These are phyloP conservation scores for Euthynnus affinis DNA, from an alignment of 2,797 vertebrate genomes.

Conservation along the genomic window DNA sequence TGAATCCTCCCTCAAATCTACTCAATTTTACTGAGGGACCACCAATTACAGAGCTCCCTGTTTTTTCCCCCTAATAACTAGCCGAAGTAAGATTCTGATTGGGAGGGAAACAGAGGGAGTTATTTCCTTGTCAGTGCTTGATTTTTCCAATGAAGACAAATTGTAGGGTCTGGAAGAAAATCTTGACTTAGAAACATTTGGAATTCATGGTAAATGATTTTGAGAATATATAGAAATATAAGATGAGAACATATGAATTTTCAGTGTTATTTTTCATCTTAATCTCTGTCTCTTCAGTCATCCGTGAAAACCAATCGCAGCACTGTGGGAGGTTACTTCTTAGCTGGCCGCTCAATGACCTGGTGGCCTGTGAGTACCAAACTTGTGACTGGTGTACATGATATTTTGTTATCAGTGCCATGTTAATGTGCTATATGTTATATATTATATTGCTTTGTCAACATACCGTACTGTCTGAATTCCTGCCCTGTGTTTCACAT, in stretches of 20 bases:
- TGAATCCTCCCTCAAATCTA: no score
- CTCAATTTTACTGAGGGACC: no score
- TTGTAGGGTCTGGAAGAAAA: no score
- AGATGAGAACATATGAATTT: not conserved
- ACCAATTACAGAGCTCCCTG: no score
- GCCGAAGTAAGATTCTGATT: no score
- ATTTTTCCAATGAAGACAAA: no score
- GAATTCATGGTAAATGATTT: no score
- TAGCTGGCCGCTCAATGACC: constrained; percentile 94
- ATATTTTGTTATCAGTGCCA: not conserved
- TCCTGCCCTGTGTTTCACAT: not conserved
- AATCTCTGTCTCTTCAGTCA: constrained; percentile 81
- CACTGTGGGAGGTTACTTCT: constrained; percentile 93
- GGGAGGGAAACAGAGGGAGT: no score
- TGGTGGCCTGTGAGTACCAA: constrained; percentile 95
- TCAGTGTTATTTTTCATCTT: not conserved
- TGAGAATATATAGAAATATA: no score
- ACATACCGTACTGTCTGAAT: not conserved
- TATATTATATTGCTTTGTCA: not conserved
- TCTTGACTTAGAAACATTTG: no score
- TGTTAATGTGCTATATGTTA: not conserved
- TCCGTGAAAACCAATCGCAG: constrained; percentile 88
- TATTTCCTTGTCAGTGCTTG: no score
- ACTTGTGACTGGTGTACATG: not conserved
- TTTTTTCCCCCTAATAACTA: no score